Conservation (phyloP, 1,140 invertebrate species). For the Lucilia sericata region DNA sequence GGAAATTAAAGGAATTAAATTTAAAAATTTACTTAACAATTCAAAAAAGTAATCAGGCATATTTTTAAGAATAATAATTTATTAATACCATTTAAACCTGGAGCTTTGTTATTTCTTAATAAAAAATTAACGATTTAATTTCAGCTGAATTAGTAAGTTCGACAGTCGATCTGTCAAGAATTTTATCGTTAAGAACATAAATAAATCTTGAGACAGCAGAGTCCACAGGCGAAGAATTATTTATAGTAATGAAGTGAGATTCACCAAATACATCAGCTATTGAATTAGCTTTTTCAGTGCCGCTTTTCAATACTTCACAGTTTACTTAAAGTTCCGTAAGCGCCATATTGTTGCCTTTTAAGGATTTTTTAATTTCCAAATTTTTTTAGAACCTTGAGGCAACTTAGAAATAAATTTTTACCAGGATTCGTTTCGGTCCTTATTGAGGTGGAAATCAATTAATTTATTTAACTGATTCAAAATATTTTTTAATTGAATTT, state of each 20-base stretch:
- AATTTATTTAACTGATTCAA: no score
- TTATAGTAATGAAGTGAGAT: neutral
- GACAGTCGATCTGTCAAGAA: neutral
- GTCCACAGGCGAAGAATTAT: neutral
- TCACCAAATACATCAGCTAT: neutral
- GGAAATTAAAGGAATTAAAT: neutral
- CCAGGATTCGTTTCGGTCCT: no score
- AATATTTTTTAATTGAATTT: no score
- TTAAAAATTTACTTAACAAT: neutral
- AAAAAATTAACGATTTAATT: neutral
- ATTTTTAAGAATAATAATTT: neutral
- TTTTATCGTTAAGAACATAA: neutral
- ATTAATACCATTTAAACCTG: neutral
- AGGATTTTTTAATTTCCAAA: neutral
- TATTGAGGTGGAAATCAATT: no score
- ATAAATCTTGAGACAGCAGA: no score
- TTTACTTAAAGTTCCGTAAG: neutral
- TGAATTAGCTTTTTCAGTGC: neutral
- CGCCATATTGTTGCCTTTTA: neutral
- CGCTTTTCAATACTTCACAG: neutral
- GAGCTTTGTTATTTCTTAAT: neutral
- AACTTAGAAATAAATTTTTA: neutral
- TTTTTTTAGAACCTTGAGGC: constrained; percentile 2
- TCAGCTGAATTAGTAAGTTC: neutral
- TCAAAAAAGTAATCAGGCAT: neutral